Percentiles rank a stretch among this genome's conserved stretches.
phyloP scores from a whole-genome alignment of 2,888 invertebrate species.

The Crioceris asparagi region DNA sequence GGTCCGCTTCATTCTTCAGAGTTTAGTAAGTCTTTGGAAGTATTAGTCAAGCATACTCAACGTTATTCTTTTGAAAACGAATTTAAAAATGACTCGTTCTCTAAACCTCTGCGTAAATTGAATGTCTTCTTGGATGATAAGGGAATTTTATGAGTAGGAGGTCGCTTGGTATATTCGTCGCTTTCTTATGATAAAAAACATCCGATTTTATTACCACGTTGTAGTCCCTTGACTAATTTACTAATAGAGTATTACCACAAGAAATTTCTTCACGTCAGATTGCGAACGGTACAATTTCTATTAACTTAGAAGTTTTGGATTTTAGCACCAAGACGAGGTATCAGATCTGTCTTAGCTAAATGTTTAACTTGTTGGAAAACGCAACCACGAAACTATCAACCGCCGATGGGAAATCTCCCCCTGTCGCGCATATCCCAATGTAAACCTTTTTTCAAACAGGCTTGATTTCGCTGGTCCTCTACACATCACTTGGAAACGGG shows the following conservation, averaged over 20 bases:
- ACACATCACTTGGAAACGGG: too few species aligned
- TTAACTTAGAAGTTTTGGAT: background rate
- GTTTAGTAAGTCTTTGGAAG: too few species aligned
- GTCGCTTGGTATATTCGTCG: slow-evolving; percentile 1
- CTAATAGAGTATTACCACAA: background rate
- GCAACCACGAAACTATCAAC: background rate
- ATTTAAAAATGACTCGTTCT: too few species aligned
- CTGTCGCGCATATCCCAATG: background rate
- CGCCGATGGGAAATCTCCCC: slow-evolving; percentile 3
- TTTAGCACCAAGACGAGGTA: background rate
- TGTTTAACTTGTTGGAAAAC: background rate
- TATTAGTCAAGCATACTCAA: too few species aligned
- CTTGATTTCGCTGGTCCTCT: too few species aligned
- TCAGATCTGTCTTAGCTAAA: background rate
- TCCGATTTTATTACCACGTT: slow-evolving; percentile 1
- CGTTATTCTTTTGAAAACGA: too few species aligned
- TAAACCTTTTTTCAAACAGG: slow-evolving; percentile 1
- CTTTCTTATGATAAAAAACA: background rate
- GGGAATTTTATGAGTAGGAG: slow-evolving; percentile 1
- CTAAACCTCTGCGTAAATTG: too few species aligned
- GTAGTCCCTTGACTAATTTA: background rate
- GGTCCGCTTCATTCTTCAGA: too few species aligned
- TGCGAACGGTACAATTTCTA: background rate
- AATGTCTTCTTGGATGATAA: background rate
- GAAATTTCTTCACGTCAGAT: background rate